Conservation (phyloP, 2,888 invertebrate species). For the Ectemnius continuus region DNA sequence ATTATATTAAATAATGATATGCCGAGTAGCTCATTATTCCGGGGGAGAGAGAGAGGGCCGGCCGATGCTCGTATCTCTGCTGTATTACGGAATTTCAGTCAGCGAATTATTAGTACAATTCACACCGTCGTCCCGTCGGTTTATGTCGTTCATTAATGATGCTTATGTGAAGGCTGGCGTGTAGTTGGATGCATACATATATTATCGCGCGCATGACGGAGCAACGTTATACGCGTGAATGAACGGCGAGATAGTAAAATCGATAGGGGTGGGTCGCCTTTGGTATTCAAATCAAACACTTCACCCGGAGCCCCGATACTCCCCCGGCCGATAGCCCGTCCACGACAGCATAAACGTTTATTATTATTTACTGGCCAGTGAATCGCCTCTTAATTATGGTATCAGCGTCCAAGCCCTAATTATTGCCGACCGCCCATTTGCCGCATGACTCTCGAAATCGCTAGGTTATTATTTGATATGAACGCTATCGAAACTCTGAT, state of each 20-base stretch:
- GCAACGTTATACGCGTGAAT: conserved; percentile 42
- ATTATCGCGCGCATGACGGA: conserved; percentile 6
- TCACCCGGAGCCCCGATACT: conserved; percentile 22
- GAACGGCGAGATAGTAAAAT: conserved; percentile 44
- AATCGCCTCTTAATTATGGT: conserved; percentile 43
- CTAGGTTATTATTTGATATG: too few species aligned
- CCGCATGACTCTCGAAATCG: too few species aligned
- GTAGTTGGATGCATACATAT: conserved; percentile 9
- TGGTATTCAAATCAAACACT: conserved; percentile 50
- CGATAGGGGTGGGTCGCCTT: conserved; percentile 49
- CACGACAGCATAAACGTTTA: conserved; percentile 53
- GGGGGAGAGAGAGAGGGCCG: conserved; percentile 21
- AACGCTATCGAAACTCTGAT: too few species aligned
- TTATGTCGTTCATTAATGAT: conserved; percentile 48
- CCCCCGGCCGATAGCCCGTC: too few species aligned
- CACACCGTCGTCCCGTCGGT: conserved; percentile 43
- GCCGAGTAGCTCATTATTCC: conserved; percentile 44
- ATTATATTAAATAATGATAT: conserved; percentile 52
- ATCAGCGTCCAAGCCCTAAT: conserved; percentile 16
- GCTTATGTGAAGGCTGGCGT: conserved; percentile 42
- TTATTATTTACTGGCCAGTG: conserved; percentile 53
- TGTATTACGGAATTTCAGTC: conserved; percentile 57
- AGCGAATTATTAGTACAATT: conserved; percentile 56
- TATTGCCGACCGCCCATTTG: conserved; percentile 11
- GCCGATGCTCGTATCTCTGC: conserved; percentile 36